Conservation (phyloP, 2,888 invertebrate genomes). For the Mimumesa dahlbomi region DNA sequence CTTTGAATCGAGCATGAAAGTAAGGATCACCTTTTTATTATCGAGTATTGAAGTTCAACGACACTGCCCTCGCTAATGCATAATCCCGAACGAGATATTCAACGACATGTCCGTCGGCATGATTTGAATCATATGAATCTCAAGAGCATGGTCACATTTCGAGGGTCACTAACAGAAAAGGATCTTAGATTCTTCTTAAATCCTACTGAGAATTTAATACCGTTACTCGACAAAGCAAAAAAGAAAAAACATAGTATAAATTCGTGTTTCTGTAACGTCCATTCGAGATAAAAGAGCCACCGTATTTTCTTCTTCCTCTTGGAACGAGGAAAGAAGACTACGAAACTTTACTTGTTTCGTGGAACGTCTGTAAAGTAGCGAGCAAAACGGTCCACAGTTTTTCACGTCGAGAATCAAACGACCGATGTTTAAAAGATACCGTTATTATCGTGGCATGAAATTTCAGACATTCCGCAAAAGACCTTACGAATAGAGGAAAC, state of each 20-base stretch:
- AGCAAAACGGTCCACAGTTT: not conserved
- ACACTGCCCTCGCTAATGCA: conserved; percentile 47
- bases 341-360: conserved; percentile 1
- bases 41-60: conserved; percentile 63
- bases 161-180: conserved; percentile 66
- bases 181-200: conserved; percentile 55
- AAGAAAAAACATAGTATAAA: conserved; percentile 3
- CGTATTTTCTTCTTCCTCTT: not conserved
- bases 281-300: too few species aligned
- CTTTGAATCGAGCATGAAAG: conserved; percentile 44
- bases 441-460: too few species aligned
- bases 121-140: conserved; percentile 55
- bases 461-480: too few species aligned
- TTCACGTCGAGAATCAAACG: not conserved
- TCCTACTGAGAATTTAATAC: conserved; percentile 23
- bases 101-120: conserved; percentile 64
- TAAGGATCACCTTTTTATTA: conserved; percentile 56
- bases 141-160: conserved; percentile 64
- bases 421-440: not conserved
- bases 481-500: too few species aligned
- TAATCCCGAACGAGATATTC: conserved; percentile 70
- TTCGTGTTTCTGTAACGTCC: not conserved
- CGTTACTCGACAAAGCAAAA: conserved; percentile 20
- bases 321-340: not conserved
- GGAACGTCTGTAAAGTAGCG: conserved; percentile 10